Evolutionary conservation across 2,888 invertebrate genomes (phyloP), one percentile per base, ranked within the genome.

Genomic region (Nasonovia ribisnigri): DNA sequence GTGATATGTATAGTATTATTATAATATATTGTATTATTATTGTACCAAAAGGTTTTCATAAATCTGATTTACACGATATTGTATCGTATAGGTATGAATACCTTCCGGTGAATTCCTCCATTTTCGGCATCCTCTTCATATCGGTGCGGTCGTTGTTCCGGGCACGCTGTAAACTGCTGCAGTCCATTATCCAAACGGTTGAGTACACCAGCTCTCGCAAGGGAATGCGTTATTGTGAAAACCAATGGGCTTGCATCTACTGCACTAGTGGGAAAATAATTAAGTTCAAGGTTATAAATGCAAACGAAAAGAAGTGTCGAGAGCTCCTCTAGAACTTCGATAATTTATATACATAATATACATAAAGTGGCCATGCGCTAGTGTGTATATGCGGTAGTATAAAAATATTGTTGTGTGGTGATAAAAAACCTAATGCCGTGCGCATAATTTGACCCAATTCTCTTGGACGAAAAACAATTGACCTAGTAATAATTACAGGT

Each of bases 401-500:
- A 42, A 16, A 26, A 54, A 36, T 57, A 29, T 88, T 88, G 57
- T 88, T 42, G 5, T 42, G 57, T 13, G 29, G 16, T 43, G 57
- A 88, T 57, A 54, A 24, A 88, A 88, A 42, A 46, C 26, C 13
- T 43, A 11, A 13, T 43, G 11, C 36, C 88, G 51, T 51, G 88
- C 51, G 57, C 43, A 67, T 67, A 67, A 36, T 36, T 43, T 86
- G 91, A 91, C 91, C 91, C 36, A 43, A 43, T 91, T 91, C 42
- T n/a, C 13, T 26, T 60, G 5, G 43, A 36, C 84, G 26, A 57
- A 29, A 57, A 57, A 90, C 51, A 84, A 51, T 86, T 91, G 86
- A 91, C 91, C 91, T n/a, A 91, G 57, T 91, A 86, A 89, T 60
- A 51, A 84, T 84, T 86, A 91, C 42, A 57, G 91, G 91, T 84